These are phyloP conservation scores for Lapara coniferarum DNA, from an alignment of 2,888 invertebrate species.

Conservation along the genomic window DNA sequence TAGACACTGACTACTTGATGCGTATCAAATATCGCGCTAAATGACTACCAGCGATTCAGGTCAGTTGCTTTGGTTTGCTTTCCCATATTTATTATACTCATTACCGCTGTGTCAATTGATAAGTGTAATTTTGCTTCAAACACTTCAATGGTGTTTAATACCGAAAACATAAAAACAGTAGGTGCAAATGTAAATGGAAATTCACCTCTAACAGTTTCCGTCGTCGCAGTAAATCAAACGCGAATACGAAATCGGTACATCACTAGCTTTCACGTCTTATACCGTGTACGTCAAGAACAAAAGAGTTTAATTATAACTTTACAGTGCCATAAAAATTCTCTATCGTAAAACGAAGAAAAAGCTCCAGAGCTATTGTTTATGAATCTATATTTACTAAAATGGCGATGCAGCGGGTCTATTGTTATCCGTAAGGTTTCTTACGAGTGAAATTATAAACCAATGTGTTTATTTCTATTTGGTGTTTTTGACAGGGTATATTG, in stretches of 20 bases:
- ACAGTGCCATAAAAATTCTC: slow-evolving; percentile 22
- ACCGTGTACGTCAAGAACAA: slow-evolving; percentile 14
- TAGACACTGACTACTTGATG: no score
- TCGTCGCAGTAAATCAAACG: not conserved
- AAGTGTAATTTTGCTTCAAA: no score
- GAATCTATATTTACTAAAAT: slow-evolving; percentile 20
- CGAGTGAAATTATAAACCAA: not conserved
- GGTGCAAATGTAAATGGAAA: no score
- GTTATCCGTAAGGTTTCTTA: not conserved
- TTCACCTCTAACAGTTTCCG: no score
- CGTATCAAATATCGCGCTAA: no score
- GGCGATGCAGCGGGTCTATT: slow-evolving; percentile 9
- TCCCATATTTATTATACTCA: no score
- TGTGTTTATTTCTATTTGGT: no score
- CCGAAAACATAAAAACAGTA: not conserved
- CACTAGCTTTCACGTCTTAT: slow-evolving; percentile 15
- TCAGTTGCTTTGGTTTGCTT: no score
- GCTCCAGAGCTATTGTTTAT: slow-evolving; percentile 16
- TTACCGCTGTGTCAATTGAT: no score
- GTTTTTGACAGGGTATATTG: no score
- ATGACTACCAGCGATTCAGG: no score
- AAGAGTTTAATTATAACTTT: slow-evolving; percentile 24
- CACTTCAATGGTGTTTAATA: no score
- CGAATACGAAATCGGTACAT: not conserved
- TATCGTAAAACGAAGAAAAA: slow-evolving; percentile 17